Evolutionary conservation across 2,888 invertebrate species (phyloP).

Genomic region (Hydrotaea diabolus): DNA sequence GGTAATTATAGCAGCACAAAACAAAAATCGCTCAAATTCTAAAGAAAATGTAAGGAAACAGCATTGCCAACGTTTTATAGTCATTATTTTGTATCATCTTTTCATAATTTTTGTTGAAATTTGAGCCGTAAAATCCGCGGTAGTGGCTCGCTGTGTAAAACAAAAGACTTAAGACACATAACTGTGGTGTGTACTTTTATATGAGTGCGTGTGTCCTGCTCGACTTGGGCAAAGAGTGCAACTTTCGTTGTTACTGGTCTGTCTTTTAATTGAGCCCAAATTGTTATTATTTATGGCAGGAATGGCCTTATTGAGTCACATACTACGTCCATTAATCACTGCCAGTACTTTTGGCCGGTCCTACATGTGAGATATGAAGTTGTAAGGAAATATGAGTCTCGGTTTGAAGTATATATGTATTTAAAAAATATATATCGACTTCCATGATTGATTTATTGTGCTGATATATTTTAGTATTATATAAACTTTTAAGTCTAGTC

Average conservation of each 20-base stretch:
- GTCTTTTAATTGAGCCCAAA: slow-evolving; percentile 13
- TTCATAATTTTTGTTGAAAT: not conserved
- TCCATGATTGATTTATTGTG: no score
- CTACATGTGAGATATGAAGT: no score
- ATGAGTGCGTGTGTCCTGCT: no score
- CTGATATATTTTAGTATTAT: no score
- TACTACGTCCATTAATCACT: slow-evolving; percentile 9
- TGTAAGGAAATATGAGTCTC: no score
- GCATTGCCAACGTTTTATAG: slow-evolving; percentile 47
- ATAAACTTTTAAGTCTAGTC: no score
- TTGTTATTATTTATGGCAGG: slow-evolving; percentile 18
- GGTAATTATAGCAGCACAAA: slow-evolving; percentile 75
- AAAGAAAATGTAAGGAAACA: not conserved
- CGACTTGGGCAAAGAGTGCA: no score
- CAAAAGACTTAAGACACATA: slow-evolving; percentile 77
- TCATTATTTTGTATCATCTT: slow-evolving; percentile 20
- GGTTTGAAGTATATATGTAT: no score
- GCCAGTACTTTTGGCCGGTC: not conserved
- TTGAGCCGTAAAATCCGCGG: not conserved
- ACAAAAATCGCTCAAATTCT: slow-evolving; percentile 20
- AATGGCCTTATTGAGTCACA: slow-evolving; percentile 23
- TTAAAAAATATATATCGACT: no score
- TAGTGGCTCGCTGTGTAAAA: slow-evolving; percentile 51
- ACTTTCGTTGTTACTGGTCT: not conserved
- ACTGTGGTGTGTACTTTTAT: not conserved